Percentiles rank a stretch among this genome's conserved stretches.
Evolutionary conservation across 2,797 vertebrate species (phyloP).

Genomic region (Muraenolepis orangiensis): DNA sequence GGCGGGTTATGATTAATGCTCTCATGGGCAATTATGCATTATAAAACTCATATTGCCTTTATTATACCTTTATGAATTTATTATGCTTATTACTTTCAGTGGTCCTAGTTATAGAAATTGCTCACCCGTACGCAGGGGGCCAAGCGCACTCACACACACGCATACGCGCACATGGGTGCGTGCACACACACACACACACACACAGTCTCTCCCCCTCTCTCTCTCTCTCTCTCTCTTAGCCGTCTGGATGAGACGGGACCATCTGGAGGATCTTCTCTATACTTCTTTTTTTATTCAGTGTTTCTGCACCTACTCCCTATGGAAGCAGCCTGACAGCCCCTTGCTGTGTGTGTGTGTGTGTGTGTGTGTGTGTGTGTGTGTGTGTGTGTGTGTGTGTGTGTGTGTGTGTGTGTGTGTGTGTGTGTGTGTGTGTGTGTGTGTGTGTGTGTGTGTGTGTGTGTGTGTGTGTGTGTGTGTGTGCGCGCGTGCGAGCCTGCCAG

Average conservation of each 20-base stretch:
- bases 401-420: neutral
- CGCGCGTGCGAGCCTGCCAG: neutral
- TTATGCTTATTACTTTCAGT: neutral
- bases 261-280: neutral
- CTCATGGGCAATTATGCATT: neutral
- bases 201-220: neutral
- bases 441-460: no score
- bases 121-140: neutral
- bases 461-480: no score
- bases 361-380: neutral
- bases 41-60: neutral
- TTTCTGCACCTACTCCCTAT: neutral
- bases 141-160: no score
- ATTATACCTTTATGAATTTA: neutral
- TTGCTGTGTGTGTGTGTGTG: neutral
- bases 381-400: neutral
- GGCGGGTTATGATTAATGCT: neutral
- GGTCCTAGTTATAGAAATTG: neutral
- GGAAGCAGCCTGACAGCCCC: neutral
- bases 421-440: neutral
- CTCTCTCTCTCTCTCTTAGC: neutral
- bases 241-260: neutral
- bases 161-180: no score
- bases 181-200: neutral
- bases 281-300: neutral